Evolutionary conservation across 2,113 vertebrate species (phyloP).

Genomic region (Heterotilapia buettikoferi): DNA sequence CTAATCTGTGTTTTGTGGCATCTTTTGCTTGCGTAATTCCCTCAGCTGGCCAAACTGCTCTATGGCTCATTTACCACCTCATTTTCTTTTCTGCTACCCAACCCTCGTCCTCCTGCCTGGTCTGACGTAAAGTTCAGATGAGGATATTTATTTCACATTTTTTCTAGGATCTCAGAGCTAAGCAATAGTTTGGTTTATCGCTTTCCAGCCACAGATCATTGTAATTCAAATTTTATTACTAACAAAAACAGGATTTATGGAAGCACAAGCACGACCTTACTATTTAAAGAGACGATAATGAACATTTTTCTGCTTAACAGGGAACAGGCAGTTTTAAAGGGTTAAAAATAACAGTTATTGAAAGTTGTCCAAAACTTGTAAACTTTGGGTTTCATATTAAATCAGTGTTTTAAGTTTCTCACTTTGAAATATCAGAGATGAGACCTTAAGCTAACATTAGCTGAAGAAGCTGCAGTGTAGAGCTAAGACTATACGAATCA

Average conservation of each 20-base stretch:
- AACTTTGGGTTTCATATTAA: neutral
- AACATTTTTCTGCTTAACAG: neutral
- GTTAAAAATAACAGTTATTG: neutral
- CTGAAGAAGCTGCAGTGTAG: neutral
- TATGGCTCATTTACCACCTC: neutral
- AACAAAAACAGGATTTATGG: neutral
- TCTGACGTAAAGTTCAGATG: neutral
- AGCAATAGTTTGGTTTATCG: neutral
- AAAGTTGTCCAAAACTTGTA: neutral
- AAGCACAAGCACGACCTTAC: neutral
- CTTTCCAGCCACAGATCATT: neutral
- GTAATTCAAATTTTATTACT: neutral
- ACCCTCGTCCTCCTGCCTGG: fast-evolving
- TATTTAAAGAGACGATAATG: neutral
- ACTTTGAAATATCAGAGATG: neutral
- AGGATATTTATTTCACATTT: neutral
- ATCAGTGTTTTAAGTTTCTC: neutral
- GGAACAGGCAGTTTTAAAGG: neutral
- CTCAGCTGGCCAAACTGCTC: neutral
- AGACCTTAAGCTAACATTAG: neutral
- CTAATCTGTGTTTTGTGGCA: neutral
- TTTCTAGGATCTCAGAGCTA: neutral
- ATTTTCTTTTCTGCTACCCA: neutral
- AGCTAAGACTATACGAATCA: neutral
- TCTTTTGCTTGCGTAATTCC: slow-evolving; percentile 1